Conservation (phyloP, 2,888 invertebrate species). For the Mythimna pallens region DNA sequence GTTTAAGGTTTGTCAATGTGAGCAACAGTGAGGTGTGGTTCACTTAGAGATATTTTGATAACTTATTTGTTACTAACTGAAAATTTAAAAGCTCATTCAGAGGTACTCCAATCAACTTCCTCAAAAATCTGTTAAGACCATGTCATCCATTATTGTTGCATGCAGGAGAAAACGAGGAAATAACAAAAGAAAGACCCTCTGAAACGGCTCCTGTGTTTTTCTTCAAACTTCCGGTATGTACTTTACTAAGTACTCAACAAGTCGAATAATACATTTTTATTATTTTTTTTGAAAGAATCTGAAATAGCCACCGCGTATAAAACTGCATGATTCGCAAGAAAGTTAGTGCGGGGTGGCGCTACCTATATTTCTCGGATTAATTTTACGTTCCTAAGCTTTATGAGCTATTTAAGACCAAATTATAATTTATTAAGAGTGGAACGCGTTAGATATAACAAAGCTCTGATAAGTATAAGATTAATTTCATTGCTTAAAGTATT, state of each 20-base stretch:
- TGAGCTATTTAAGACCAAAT: constrained; percentile 27
- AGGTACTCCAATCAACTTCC: neutral
- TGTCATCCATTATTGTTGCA: neutral
- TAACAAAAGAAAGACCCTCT: constrained; percentile 14
- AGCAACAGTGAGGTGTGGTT: neutral
- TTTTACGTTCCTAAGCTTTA: constrained; percentile 41
- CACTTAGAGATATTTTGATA: neutral
- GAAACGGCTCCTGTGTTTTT: constrained; percentile 32
- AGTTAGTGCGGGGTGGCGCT: constrained; percentile 14
- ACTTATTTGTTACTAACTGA: neutral
- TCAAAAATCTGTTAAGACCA: neutral
- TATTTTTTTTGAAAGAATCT: constrained; percentile 36
- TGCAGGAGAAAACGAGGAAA: constrained; percentile 13
- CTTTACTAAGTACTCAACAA: constrained; percentile 10
- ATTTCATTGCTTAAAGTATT: neutral
- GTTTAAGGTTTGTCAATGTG: neutral
- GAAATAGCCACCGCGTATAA: constrained; percentile 31
- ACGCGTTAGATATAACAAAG: constrained; percentile 39
- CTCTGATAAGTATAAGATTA: constrained; percentile 9
- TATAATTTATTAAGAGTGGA: constrained; percentile 38
- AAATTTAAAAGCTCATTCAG: constrained; percentile 3
- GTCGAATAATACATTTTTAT: constrained; percentile 26
- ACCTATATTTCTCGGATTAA: constrained; percentile 36
- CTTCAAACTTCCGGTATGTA: constrained; percentile 39
- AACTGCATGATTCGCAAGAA: constrained; percentile 46